Conservation (phyloP, 1,140 invertebrate genomes). For the Papilio dardanus region DNA sequence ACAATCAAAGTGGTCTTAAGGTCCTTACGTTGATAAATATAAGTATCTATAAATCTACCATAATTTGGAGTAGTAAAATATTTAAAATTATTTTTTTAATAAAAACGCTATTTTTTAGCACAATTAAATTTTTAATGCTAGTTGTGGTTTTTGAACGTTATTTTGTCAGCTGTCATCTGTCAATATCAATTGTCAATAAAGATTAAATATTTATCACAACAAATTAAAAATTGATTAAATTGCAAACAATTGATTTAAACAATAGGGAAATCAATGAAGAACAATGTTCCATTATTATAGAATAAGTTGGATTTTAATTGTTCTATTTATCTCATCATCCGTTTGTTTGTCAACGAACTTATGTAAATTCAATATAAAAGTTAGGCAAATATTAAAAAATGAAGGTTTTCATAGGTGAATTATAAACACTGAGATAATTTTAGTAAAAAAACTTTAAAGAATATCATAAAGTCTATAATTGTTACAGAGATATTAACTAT, state of each 20-base stretch:
- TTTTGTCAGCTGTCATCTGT: neutral
- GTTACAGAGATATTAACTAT: slow-evolving; percentile 68
- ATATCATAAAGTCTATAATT: slow-evolving; percentile 5
- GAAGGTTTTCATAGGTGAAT: slow-evolving; percentile 70
- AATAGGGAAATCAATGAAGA: neutral
- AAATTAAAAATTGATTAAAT: neutral
- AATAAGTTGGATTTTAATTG: neutral
- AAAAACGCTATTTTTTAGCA: no score
- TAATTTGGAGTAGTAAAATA: no score
- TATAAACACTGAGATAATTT: no score
- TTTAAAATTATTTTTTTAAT: no score
- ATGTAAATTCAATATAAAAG: slow-evolving; percentile 62
- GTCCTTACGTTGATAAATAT: no score
- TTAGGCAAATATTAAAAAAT: slow-evolving; percentile 59
- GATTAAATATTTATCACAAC: neutral
- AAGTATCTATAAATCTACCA: no score
- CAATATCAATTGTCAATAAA: neutral
- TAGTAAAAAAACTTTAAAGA: no score
- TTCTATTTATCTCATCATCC: neutral
- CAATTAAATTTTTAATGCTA: no score
- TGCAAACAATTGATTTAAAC: neutral
- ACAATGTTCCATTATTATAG: neutral
- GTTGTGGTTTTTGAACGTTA: neutral
- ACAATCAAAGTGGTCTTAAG: no score
- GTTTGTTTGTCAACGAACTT: slow-evolving; percentile 36